phyloP scores from a whole-genome alignment of 2,888 invertebrate genomes.

The Pheosia gnoma region DNA sequence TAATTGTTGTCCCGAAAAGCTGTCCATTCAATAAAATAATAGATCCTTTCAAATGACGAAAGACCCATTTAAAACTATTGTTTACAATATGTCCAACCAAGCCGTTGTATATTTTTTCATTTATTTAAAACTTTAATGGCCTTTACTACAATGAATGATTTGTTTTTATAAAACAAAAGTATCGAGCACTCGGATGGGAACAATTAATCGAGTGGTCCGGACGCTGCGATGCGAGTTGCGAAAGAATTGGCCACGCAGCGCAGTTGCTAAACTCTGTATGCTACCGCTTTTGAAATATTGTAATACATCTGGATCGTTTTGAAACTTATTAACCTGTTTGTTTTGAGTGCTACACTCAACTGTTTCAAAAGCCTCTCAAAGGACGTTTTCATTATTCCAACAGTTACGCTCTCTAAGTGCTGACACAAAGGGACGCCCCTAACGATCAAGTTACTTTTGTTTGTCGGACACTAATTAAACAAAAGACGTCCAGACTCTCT shows the following conservation, averaged over 20 bases:
- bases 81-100: conserved; percentile 43
- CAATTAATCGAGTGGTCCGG: conserved; percentile 82
- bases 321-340: conserved; percentile 82
- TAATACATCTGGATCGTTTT: conserved; percentile 84
- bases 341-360: conserved; percentile 63
- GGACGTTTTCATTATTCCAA: conserved; percentile 72
- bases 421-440: conserved; percentile 68
- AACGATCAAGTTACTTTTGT: conserved; percentile 81
- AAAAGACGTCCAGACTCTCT: conserved; percentile 66
- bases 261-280: conserved; percentile 76
- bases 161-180: conserved; percentile 67
- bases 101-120: conserved; percentile 35
- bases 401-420: conserved; percentile 57
- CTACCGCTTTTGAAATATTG: conserved; percentile 77
- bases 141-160: conserved; percentile 47
- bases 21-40: conserved; percentile 47
- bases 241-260: conserved; percentile 72
- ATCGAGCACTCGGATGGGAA: conserved; percentile 71
- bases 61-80: conserved; percentile 22
- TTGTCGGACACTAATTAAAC: conserved; percentile 75
- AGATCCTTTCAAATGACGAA: conserved; percentile 27
- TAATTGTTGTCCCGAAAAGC: conserved; percentile 62
- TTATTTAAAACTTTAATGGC: conserved; percentile 35
- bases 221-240: conserved; percentile 77
- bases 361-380: conserved; percentile 68